Evolutionary conservation across 1,140 invertebrate genomes (phyloP).

Genomic region (Probaryconus sp.): DNA sequence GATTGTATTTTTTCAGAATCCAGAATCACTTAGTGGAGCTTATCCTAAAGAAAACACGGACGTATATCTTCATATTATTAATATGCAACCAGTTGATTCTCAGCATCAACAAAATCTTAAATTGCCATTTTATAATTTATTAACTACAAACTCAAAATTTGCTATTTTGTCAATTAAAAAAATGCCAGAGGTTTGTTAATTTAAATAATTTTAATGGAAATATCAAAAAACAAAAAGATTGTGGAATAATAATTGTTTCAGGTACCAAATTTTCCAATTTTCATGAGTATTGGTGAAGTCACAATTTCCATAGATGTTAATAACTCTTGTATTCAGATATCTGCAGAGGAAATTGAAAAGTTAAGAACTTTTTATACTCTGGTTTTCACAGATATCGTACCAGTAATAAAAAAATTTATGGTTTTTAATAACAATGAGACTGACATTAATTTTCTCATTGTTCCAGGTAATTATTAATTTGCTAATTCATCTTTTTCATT

Average conservation of each 20-base stretch:
- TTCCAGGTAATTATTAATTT: slow-evolving; percentile 80
- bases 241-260: slow-evolving; percentile 64
- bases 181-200: slow-evolving; percentile 73
- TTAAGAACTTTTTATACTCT: slow-evolving; percentile 81
- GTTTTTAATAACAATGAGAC: slow-evolving; percentile 82
- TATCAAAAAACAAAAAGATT: slow-evolving; percentile 5
- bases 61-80: slow-evolving; percentile 81
- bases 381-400: slow-evolving; percentile 85
- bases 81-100: slow-evolving; percentile 78
- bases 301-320: slow-evolving; percentile 81
- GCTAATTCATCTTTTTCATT: slow-evolving; percentile 2
- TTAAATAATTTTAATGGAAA: slow-evolving; percentile 1
- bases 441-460: slow-evolving; percentile 86
- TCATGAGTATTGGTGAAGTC: slow-evolving; percentile 89
- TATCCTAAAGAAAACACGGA: slow-evolving; percentile 67
- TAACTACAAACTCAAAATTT: slow-evolving; percentile 72
- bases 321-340: slow-evolving; percentile 77
- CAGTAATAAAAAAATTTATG: slow-evolving; percentile 88
- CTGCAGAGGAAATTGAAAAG: slow-evolving; percentile 77
- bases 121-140: slow-evolving; percentile 68
- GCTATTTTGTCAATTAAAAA: slow-evolving; percentile 81
- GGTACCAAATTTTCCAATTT: slow-evolving; percentile 91
- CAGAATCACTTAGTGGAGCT: slow-evolving; percentile 72
- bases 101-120: slow-evolving; percentile 63
- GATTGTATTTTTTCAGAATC: slow-evolving; percentile 70